A percentile compares a stretch with the other conserved stretches of the same genome.
Conservation (phyloP, 2,888 invertebrate species). For the Ischnura elegans region DNA sequence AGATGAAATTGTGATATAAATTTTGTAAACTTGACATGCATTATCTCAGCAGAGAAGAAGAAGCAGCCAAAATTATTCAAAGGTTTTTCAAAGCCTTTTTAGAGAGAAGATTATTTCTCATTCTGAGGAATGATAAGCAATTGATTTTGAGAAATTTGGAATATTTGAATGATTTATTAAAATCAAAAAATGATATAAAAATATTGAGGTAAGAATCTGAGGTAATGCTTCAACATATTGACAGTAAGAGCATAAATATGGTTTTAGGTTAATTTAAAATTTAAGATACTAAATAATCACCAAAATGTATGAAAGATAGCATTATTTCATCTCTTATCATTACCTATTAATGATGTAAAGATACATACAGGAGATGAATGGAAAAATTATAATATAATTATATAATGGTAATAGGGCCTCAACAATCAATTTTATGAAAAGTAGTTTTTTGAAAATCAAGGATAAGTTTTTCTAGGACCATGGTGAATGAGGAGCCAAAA, state of each 20-base stretch:
- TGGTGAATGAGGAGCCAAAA: not conserved
- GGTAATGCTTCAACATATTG: not conserved
- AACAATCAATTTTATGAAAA: too few relatives aligned
- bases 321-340: too few relatives aligned
- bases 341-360: too few relatives aligned
- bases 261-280: too few relatives aligned
- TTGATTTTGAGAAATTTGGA: not conserved
- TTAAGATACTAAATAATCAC: too few relatives aligned
- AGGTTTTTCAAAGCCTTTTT: not conserved
- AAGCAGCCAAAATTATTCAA: constrained; percentile 37
- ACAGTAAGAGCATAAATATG: not conserved
- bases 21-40: not conserved
- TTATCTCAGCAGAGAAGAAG: not conserved
- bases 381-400: too few relatives aligned
- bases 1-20: too few relatives aligned
- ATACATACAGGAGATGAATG: too few relatives aligned
- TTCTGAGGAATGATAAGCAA: not conserved
- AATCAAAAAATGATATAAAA: not conserved
- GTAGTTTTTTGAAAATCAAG: too few relatives aligned
- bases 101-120: not conserved
- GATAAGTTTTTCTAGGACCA: constrained; percentile 19
- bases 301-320: too few relatives aligned
- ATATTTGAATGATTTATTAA: not conserved
- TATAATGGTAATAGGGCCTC: too few relatives aligned
- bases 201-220: not conserved